Evolutionary conservation across 2,113 vertebrate genomes (phyloP).

Genomic region (Dascyllus trimaculatus): DNA sequence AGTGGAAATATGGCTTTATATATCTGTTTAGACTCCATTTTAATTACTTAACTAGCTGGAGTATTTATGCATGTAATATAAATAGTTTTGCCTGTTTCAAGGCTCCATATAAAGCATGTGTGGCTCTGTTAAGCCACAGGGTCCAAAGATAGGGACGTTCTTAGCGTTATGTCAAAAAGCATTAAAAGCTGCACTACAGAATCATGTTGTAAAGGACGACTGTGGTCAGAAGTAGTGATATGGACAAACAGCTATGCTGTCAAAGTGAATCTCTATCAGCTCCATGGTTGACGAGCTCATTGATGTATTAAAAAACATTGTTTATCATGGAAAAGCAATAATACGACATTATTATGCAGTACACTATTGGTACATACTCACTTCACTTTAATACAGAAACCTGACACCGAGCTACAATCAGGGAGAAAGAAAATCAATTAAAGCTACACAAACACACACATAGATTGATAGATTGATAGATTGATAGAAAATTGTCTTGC

Average conservation of each 20-base stretch:
- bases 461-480: too few species aligned
- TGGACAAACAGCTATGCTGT: not conserved
- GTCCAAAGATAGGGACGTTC: too few species aligned
- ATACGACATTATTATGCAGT: constrained; percentile 4
- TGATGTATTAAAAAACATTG: constrained; percentile 2
- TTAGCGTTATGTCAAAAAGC: too few species aligned
- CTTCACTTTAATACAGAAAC: constrained; percentile 27
- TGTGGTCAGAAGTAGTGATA: too few species aligned
- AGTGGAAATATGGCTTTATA: too few species aligned
- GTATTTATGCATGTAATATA: too few species aligned
- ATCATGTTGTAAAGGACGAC: not conserved
- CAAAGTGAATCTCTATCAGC: not conserved
- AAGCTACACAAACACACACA: constrained; percentile 20
- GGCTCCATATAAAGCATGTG: too few species aligned
- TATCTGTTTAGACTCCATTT: too few species aligned
- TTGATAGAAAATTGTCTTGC: too few species aligned
- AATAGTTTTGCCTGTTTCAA: too few species aligned
- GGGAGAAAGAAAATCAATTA: constrained; percentile 52
- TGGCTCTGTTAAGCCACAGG: too few species aligned
- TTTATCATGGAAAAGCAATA: not conserved
- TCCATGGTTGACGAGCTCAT: constrained; percentile 10
- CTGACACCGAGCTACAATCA: constrained; percentile 44
- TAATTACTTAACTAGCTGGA: too few species aligned
- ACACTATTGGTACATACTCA: constrained; percentile 14
- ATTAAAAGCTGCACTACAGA: not conserved